A percentile compares a stretch with the other conserved stretches of the same genome.
Conservation (phyloP, 2,888 invertebrate genomes). For the Steromphala cineraria region DNA sequence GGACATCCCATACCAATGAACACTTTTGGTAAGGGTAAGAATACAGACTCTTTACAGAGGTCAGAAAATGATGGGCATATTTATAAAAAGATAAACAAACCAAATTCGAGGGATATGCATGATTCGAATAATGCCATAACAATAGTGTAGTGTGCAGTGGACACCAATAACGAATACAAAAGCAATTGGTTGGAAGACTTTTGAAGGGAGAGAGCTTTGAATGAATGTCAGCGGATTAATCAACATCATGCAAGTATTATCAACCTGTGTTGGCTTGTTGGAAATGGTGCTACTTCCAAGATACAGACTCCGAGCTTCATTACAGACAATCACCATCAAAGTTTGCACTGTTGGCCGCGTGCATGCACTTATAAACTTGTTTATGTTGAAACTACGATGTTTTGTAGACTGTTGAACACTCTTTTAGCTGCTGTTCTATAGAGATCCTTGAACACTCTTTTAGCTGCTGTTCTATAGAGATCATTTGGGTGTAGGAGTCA, state of each 20-base stretch:
- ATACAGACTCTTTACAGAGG: neutral
- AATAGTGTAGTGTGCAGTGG: constrained; percentile 49
- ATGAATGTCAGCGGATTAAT: no score
- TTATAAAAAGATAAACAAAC: constrained; percentile 20
- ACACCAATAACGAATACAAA: neutral
- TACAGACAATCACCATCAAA: neutral
- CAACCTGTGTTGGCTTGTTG: neutral
- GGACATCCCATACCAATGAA: constrained; percentile 32
- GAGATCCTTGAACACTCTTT: no score
- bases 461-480: no score
- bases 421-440: no score
- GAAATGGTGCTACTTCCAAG: constrained; percentile 5
- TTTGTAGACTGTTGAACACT: no score
- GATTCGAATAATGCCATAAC: constrained; percentile 64
- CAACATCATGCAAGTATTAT: neutral
- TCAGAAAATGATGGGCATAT: constrained; percentile 8
- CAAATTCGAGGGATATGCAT: constrained; percentile 3
- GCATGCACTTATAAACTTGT: neutral
- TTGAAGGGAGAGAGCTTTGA: no score
- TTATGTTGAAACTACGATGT: neutral
- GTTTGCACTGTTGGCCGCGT: neutral
- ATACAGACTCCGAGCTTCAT: neutral
- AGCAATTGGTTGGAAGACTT: neutral
- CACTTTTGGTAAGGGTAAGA: constrained; percentile 29
- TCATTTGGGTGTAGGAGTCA: no score